Conservation (phyloP, 1,140 invertebrate species). For the Psix sp. region DNA sequence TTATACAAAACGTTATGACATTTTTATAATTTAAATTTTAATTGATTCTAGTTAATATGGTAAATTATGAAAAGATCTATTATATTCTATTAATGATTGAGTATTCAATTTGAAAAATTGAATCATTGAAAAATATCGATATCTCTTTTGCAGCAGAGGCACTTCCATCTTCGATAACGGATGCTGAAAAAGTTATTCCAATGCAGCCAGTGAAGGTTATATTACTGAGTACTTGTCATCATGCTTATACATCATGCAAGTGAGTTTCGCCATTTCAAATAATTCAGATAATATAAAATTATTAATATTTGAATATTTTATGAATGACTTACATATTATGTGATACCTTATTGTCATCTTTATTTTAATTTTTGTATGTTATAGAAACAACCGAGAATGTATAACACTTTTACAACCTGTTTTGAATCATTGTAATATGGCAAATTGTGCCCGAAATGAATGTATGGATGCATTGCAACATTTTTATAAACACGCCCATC, state of each 20-base stretch:
- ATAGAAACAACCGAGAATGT: constrained; percentile 86
- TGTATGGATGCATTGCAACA: constrained; percentile 92
- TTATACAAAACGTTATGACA: no score
- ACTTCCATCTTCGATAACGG: constrained; percentile 61
- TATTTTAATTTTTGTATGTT: constrained; percentile 47
- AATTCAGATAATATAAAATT: no score
- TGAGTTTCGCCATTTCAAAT: no score
- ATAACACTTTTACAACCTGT: constrained; percentile 86
- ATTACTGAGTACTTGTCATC: constrained; percentile 74
- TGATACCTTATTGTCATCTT: no score
- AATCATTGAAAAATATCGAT: constrained; percentile 20
- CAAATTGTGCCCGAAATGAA: constrained; percentile 86
- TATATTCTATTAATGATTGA: no score
- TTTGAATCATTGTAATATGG: constrained; percentile 86
- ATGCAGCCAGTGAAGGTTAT: constrained; percentile 69
- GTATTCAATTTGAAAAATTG: no score
- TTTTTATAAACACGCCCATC: constrained; percentile 87
- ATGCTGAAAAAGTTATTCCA: constrained; percentile 67
- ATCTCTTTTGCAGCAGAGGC: constrained; percentile 52
- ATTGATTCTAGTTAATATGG: no score
- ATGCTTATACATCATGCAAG: constrained; percentile 75
- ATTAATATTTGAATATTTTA: no score
- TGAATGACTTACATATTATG: no score
- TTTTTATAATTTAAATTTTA: no score
- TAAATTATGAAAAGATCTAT: no score